Percentiles rank a stretch among this genome's conserved stretches.
phyloP scores from a whole-genome alignment of 2,113 vertebrate species.

The Donacobius atricapilla region DNA sequence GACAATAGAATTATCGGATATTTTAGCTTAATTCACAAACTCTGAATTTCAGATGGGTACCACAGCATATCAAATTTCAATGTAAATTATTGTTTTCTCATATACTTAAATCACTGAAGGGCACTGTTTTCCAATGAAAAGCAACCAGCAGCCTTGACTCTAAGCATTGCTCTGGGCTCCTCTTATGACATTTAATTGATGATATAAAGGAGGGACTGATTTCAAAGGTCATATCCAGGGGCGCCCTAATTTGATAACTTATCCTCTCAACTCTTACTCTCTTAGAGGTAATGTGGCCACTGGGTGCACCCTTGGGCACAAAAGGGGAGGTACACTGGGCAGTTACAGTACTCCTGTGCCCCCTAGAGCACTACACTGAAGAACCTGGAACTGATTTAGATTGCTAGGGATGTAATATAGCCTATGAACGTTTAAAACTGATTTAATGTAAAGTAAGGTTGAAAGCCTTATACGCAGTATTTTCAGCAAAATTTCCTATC shows the following conservation, averaged over 20 bases:
- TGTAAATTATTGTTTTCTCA: background rate
- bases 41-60: background rate
- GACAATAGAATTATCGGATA: background rate
- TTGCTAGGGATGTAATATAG: background rate
- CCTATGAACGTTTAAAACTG: background rate
- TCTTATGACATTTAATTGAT: background rate
- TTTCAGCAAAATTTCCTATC: background rate
- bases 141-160: background rate
- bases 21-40: background rate
- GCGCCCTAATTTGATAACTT: background rate
- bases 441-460: background rate
- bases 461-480: background rate
- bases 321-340: background rate
- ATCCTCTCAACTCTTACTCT: background rate
- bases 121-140: background rate
- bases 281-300: background rate
- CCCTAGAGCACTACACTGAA: background rate
- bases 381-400: background rate
- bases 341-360: conserved; percentile 2
- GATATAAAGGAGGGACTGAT: background rate
- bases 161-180: background rate
- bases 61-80: background rate
- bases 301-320: background rate
- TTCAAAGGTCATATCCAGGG: background rate
- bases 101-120: background rate